Base-by-base conservation (phyloP, 2,888 invertebrate species). In the Yponomeuta sedellus region DNA sequence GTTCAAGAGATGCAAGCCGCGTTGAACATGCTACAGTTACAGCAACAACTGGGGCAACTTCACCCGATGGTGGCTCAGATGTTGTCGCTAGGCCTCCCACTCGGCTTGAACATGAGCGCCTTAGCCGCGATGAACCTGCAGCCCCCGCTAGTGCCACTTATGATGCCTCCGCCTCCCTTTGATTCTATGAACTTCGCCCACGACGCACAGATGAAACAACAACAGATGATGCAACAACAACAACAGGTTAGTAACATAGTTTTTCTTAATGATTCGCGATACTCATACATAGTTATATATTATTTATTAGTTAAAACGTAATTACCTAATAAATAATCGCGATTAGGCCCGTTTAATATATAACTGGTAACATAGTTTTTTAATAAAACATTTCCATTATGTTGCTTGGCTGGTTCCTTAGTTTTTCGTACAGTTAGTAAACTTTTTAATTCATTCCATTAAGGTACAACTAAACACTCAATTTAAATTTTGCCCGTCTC, bases 81-180 rank as follows among this genome's bases (percentile, higher is more conserved):
- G 96, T 93, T 96, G 83, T 95, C 96, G 75, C 94, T 96, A 92
- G 96, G 96, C 2, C 85, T 96, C 70, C 96, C 96, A 1, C 86
- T 96, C 69, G 96, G 96, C 19, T 88, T 97, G 70, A 96, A 96
- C 80, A 93, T 96, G 77, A 94, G 95, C 61, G 95, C 96, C 10
- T 86, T 97, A 69, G 97, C 97, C 22, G 97, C 98, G 56, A 98
- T 98, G 97, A 98, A 98, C 86, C 92, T 98, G 66, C 98, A 98
- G 79, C 98, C 98, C 28, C 98, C 98, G 0, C 86, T 97, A 73
- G 96, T 97, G 77, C 97, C 97, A 22, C 93, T 97, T 86, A 96
- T 97, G 96, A 93, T 97, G 92, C 96, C 96, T 52, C 96, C 96
- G 19, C 96, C 96, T 39, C 94, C 95, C 6, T 95, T 95, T 79